A percentile compares a stretch with the other conserved stretches of the same genome.
phyloP scores from a whole-genome alignment of 2,888 invertebrate genomes.

The Alsophila aescularia region DNA sequence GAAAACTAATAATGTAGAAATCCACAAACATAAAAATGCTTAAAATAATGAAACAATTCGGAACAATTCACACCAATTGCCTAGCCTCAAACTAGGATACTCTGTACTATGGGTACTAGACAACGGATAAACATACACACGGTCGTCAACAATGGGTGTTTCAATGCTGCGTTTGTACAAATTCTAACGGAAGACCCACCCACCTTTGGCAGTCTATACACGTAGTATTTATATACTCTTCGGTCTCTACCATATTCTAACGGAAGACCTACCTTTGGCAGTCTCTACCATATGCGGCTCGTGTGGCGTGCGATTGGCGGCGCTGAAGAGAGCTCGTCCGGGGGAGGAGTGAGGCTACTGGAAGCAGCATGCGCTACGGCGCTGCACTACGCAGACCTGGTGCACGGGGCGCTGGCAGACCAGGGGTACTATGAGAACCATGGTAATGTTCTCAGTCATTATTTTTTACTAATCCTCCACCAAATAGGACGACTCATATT shows the following conservation, averaged over 20 bases:
- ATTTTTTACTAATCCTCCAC: no score
- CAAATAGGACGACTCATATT: neutral
- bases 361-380: constrained; percentile 95
- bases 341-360: constrained; percentile 85
- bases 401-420: constrained; percentile 92
- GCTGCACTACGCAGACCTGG: constrained; percentile 93
- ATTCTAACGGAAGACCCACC: neutral
- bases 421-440: constrained; percentile 91
- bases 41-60: no score
- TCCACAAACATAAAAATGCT: no score
- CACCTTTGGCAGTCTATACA: constrained; percentile 79
- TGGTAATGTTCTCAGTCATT: constrained; percentile 56
- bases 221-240: no score
- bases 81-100: no score
- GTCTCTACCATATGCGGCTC: constrained; percentile 89
- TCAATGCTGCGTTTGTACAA: neutral
- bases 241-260: no score
- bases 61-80: no score
- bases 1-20: neutral
- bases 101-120: no score
- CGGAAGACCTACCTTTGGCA: constrained; percentile 38
- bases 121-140: no score
- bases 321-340: constrained; percentile 93
- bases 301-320: constrained; percentile 97
- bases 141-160: no score